Base-by-base conservation (phyloP, 2,797 vertebrate genomes). In the Siniperca undulata region DNA sequence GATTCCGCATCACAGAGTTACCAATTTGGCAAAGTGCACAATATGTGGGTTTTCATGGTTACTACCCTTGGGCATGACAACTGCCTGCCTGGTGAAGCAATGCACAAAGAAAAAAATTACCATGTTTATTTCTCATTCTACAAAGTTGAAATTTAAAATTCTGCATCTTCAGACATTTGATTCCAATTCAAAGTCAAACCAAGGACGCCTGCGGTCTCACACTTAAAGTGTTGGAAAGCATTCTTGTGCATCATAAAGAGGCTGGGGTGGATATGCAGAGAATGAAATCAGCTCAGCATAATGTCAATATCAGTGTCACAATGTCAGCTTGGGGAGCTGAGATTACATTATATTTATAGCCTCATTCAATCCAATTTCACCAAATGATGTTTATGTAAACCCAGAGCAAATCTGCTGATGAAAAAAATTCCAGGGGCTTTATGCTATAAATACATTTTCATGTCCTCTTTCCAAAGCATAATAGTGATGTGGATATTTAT, bases 1-100 rank as follows among this genome's bases (percentile, higher is more conserved):
- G 80, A 92, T 94, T 94, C 84, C 70, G 67, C 92, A 87, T 91
- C 89, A 80, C 66, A 80, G 86, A 74, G 65, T 87, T 83, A 74
- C 78, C 30, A 73, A 87, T 82, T 83, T 86, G 86, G 81, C 77
- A 91, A 92, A 90, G 83, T 40, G 81, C 76, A 67, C 74, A 90
- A 82, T 87, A 82, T 88, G 85, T 72, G 82, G 74, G n/a, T 83
- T 81, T 93, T 89, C 80, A 84, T 87, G 88, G 89, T 89, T 88
- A 11, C 82, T 79, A 81, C 72, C 89, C 76, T 46, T 72, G 78
- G 88, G 87, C 74, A 79, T 67, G 82, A 84, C 55, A 60, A 80
- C 78, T 80, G 86, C 42, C 79, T 69, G 71, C 70, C 72, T 75
- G 85, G 60, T 86, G 73, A 86, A 89, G 72, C 60, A 73, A 69